These are phyloP conservation scores for Sebastes iracundus DNA, from an alignment of 2,797 vertebrate species.

Conservation along the genomic window DNA sequence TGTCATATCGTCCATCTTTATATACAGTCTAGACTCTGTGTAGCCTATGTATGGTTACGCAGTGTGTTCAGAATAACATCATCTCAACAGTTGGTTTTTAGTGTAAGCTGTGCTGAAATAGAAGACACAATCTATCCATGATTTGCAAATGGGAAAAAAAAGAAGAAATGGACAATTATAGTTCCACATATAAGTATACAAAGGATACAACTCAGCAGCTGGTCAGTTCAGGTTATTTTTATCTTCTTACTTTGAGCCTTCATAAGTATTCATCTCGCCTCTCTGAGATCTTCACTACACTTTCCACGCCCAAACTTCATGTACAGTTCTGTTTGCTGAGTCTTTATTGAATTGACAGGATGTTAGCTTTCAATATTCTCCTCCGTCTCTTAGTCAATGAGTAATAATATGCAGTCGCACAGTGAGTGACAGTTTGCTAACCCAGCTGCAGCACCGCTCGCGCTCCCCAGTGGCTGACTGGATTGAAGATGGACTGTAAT, in stretches of 20 bases:
- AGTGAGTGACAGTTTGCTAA: slow-evolving; percentile 42
- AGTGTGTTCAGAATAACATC: neutral
- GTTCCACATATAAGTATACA: neutral
- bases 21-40: neutral
- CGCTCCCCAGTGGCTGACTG: slow-evolving; percentile 23
- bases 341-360: slow-evolving; percentile 23
- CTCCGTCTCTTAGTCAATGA: slow-evolving; percentile 11
- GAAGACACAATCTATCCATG: neutral
- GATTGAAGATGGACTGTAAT: slow-evolving; percentile 40
- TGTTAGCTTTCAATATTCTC: slow-evolving; percentile 51
- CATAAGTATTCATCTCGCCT: slow-evolving; percentile 15
- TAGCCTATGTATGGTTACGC: neutral
- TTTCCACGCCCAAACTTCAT: neutral
- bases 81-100: neutral
- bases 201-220: neutral
- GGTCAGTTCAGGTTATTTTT: neutral
- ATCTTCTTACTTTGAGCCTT: neutral
- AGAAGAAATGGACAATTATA: neutral
- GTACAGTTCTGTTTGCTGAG: slow-evolving; percentile 24
- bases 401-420: slow-evolving; percentile 29
- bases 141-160: neutral
- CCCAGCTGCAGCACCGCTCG: slow-evolving; percentile 17
- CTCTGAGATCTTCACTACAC: neutral
- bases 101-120: neutral
- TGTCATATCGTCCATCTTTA: too few relatives aligned